Evolutionary conservation across 1,140 invertebrate species (phyloP), one percentile per base, ranked within the genome.

Genomic region (Muscidifurax raptorellus): DNA sequence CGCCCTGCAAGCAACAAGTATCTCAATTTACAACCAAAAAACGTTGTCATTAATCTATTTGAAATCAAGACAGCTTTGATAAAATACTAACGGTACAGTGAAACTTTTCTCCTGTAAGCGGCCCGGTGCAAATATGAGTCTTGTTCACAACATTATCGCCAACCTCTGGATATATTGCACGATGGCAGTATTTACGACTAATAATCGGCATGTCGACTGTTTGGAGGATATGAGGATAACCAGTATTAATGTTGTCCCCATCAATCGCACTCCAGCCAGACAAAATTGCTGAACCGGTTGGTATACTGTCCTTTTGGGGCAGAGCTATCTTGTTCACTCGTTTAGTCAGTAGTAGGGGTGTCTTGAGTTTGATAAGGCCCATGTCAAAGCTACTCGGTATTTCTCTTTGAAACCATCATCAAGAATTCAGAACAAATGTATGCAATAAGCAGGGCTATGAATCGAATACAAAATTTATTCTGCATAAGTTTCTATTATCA

Each of bases 81-180:
- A 40, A 6, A 64, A 64, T 0, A 64, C 88, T 91, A 86, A 91
- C 91, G 84, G 91, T 94, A 90, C 95, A 96, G 18, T 95, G 95
- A 36, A 94, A 94, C 40, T 92, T 90, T 69, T 94, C 94, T n/a
- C 94, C 94, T 47, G 91, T 89, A 5, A 94, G 86, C 2, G 95
- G 95, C 32, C 94, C 94, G 13, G 95, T 95, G 90, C 95, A 96
- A 28, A 96, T 89, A 83, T 96, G 94, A 30, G 91, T 90, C 7
- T 64, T n/a, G 59, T 40, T 10, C 36, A 40, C 36, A 40, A 40
- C 7, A 10, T 40, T 9, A 9, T 40, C 36, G 36, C 7, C 36
- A 9, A 40, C 7, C 7, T 40, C 9, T 9, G 36, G 36, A 10
- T 40, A 9, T 66, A n/a, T 40, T 40, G 36, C 36, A 40, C 36